These are phyloP conservation scores for Myotis planiceps DNA, from an alignment of 2,797 vertebrate genomes.

Conservation along the genomic window DNA sequence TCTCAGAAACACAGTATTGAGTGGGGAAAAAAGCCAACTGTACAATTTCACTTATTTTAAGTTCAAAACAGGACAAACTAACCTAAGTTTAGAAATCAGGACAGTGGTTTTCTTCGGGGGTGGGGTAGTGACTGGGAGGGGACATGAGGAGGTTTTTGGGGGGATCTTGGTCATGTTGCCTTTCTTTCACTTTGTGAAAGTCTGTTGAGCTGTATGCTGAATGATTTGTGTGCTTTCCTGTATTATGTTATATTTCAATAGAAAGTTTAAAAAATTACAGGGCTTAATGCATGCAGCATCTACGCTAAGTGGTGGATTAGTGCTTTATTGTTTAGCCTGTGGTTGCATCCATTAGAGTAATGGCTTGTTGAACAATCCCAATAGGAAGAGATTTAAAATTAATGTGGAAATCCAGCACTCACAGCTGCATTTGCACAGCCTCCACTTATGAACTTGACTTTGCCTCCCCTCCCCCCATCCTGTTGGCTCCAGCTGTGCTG, in stretches of 20 bases:
- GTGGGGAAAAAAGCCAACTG: neutral
- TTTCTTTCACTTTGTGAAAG: neutral
- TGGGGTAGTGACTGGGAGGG: neutral
- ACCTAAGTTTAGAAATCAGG: neutral
- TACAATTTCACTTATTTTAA: neutral
- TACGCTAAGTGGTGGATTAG: conserved; percentile 52
- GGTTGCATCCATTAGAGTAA: conserved; percentile 63
- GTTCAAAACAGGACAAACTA: neutral
- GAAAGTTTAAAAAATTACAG: conserved; percentile 71
- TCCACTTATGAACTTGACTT: conserved; percentile 19
- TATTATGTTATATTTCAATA: conserved; percentile 1
- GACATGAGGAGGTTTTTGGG: neutral
- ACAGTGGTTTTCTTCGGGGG: neutral
- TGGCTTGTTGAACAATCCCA: conserved; percentile 64
- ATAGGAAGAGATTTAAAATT: conserved; percentile 69
- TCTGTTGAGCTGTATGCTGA: neutral
- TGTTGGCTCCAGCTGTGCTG: neutral
- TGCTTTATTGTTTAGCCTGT: conserved; percentile 56
- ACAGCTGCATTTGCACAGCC: conserved; percentile 34
- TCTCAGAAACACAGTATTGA: neutral
- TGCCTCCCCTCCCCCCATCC: fast-evolving
- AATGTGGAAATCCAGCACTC: conserved; percentile 45
- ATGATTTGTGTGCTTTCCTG: conserved; percentile 17
- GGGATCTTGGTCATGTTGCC: neutral
- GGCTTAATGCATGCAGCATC: conserved; percentile 43